Evolutionary conservation across 2,888 invertebrate genomes (phyloP).

Genomic region (Erebia aethiops): DNA sequence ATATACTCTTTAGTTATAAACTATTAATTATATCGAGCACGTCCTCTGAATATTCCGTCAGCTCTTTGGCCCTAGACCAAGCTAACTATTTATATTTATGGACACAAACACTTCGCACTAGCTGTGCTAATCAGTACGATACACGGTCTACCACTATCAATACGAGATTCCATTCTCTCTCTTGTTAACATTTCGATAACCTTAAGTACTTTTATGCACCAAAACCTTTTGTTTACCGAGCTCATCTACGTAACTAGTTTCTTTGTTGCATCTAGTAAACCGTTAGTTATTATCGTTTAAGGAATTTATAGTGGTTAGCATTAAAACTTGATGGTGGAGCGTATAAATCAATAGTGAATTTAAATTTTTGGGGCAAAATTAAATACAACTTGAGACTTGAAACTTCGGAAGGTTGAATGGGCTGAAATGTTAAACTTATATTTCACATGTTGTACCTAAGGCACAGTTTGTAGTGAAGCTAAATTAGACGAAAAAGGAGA

Average conservation of each 20-base stretch:
- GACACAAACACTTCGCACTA: slow-evolving; percentile 65
- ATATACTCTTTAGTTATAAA: no score
- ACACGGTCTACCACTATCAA: slow-evolving; percentile 69
- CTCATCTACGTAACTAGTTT: slow-evolving; percentile 31
- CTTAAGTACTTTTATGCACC: slow-evolving; percentile 61
- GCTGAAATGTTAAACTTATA: no score
- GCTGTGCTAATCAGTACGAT: slow-evolving; percentile 71
- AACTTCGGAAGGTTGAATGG: no score
- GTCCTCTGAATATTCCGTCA: not conserved
- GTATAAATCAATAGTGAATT: not conserved
- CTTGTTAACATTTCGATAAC: slow-evolving; percentile 70
- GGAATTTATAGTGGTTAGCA: not conserved
- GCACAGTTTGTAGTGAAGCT: no score
- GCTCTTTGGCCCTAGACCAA: not conserved
- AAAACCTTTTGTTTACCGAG: slow-evolving; percentile 47
- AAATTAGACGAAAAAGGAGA: no score
- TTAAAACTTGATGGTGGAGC: not conserved
- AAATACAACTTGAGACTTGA: no score
- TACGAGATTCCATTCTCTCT: slow-evolving; percentile 72
- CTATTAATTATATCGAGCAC: not conserved
- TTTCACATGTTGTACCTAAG: no score
- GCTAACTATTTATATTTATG: slow-evolving; percentile 48
- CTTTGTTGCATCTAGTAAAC: slow-evolving; percentile 1
- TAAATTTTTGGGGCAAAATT: no score
- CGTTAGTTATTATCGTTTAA: not conserved